phyloP scores from a whole-genome alignment of 2,888 invertebrate species.

The Onthophagus sagittarius region DNA sequence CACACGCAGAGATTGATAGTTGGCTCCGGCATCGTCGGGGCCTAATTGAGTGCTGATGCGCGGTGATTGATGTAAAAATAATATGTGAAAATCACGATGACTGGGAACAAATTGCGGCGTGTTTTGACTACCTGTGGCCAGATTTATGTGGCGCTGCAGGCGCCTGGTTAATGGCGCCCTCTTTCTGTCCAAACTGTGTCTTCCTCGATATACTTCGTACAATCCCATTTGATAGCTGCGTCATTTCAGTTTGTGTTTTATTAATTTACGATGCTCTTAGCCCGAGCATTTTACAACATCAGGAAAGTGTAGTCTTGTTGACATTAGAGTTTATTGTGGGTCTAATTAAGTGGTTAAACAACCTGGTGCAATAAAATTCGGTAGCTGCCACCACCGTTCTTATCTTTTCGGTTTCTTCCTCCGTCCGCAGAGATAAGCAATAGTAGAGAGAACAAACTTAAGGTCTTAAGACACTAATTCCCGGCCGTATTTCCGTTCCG shows the following conservation, averaged over 20 bases:
- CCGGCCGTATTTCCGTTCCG: conserved; percentile 6
- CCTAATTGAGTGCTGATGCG: conserved; percentile 46
- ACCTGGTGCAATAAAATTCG: background rate
- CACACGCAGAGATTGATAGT: conserved; percentile 36
- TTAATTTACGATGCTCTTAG: background rate
- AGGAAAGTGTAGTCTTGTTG: background rate
- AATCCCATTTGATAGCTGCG: too few relatives aligned
- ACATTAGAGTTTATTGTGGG: conserved; percentile 1
- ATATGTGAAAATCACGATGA: conserved; percentile 49
- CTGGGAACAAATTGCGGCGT: conserved; percentile 41
- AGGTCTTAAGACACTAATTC: conserved; percentile 4
- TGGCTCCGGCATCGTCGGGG: conserved; percentile 29
- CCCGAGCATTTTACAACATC: too few relatives aligned
- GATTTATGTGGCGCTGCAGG: conserved; percentile 38
- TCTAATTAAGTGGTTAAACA: background rate
- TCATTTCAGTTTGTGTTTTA: background rate
- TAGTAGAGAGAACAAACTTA: background rate
- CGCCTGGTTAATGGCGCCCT: conserved; percentile 2
- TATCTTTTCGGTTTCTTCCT: background rate
- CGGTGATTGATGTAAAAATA: conserved; percentile 48
- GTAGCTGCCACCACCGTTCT: background rate
- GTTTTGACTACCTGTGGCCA: conserved; percentile 41
- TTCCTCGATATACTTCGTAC: too few relatives aligned
- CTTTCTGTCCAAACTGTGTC: background rate
- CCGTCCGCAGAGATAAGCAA: background rate